Base-by-base conservation (phyloP, 2,113 vertebrate species). In the Sula dactylatra region DNA sequence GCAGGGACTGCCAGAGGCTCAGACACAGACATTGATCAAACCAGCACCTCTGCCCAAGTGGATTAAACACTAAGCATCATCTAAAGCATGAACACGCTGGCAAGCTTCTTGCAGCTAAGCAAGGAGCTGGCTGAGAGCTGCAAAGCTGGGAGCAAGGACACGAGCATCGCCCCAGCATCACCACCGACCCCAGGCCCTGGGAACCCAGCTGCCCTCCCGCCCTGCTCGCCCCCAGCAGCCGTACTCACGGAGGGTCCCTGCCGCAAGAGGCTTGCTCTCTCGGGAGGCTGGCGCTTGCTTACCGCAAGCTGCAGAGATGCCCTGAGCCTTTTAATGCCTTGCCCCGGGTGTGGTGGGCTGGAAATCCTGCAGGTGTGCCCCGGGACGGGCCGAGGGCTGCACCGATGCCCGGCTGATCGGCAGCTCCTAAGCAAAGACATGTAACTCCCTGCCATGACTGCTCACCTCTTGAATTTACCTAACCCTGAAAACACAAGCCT, bases 181-280 rank as follows among this genome's bases (percentile, higher is more conserved):
- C 42, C 50, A 2, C 19, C 6, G 2, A 4, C 22, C 7, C 3
- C 38, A 5, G 0, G 44, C 61, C 5, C 0, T 2, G 14, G 34
- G 59, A 49, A 3, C 52, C 44, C 61, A 16, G 17, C 8, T 36
- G 31, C 59, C 22, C 36, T 31, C 54, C 42, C 19, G 0, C 66
- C 20, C 64, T 6, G 42, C 70, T 56, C 38, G 2, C 59, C 72
- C 44, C 44, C 15, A 3, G 5, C 36, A 6, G 15, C n/a, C 6
- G 1, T 32, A 59, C 34, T 49, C 81, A 79, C 21, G 1, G 34
- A 16, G 58, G 47, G 49, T 55, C 18, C 49, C 24, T 4, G 2
- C 27, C 5, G 4, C 16, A 7, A 21, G 78, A 56, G 31, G 34
- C 49, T 42, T 5, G 1, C 45, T 34, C 79, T 27, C 61, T 69